These are phyloP conservation scores for Paedocypris micromegethes DNA, from an alignment of 2,797 vertebrate genomes.

Conservation along the genomic window DNA sequence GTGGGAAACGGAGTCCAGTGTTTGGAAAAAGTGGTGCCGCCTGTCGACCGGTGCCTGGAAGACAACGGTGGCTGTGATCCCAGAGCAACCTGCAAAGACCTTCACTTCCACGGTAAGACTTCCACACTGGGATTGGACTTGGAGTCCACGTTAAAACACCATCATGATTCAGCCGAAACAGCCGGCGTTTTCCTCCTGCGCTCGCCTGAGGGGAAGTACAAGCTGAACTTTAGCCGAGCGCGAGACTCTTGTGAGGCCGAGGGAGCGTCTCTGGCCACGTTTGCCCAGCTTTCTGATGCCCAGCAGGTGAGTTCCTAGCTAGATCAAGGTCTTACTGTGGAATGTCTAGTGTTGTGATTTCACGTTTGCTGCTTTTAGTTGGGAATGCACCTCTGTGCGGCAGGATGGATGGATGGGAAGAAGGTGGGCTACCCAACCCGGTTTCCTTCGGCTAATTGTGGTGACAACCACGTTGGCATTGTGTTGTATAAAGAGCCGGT, in stretches of 20 bases:
- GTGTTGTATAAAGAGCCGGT: conserved; percentile 75
- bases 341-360: not conserved
- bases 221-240: conserved; percentile 79
- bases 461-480: conserved; percentile 76
- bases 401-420: conserved; percentile 84
- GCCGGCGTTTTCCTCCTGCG: conserved; percentile 88
- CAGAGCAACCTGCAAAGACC: conserved; percentile 80
- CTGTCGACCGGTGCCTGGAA: conserved; percentile 80
- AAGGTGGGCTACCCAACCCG: conserved; percentile 82
- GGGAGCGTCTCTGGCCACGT: conserved; percentile 73
- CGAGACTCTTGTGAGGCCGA: conserved; percentile 71
- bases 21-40: conserved; percentile 73
- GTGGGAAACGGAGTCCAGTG: conserved; percentile 89
- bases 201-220: conserved; percentile 74
- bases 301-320: conserved; percentile 75
- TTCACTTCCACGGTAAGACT: conserved; percentile 79
- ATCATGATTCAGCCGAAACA: conserved; percentile 71
- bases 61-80: conserved; percentile 77
- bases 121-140: not conserved
- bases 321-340: not conserved
- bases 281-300: conserved; percentile 81
- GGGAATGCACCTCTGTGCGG: conserved; percentile 85
- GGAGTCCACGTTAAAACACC: too few species aligned
- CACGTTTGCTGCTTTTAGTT: conserved; percentile 62
- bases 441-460: conserved; percentile 77